A percentile compares a stretch with the other conserved stretches of the same genome.
These are phyloP conservation scores for Anthopleura xanthogrammica DNA, from an alignment of 92 coral and sea anemone species.

Conservation along the genomic window DNA sequence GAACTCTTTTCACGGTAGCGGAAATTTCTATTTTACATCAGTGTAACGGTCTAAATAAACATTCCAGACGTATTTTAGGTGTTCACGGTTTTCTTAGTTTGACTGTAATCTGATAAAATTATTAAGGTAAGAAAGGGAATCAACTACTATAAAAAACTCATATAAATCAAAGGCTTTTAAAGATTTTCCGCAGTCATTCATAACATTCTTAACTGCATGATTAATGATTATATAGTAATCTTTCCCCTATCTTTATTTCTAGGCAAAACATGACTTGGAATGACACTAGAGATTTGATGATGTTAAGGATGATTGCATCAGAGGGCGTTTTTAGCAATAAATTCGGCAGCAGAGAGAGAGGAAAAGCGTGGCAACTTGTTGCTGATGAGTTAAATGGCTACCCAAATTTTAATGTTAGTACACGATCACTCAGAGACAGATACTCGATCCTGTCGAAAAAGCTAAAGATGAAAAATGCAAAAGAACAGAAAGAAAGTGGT, in stretches of 20 bases:
- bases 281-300: background rate
- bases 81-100: no score
- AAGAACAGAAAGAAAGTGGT: conserved; percentile 22
- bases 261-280: background rate
- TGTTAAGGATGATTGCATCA: background rate
- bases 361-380: background rate
- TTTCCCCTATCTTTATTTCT: background rate
- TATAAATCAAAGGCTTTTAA: no score
- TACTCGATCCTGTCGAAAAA: background rate
- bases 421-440: background rate
- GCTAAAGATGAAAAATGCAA: conserved; percentile 1
- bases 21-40: no score
- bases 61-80: no score
- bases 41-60: no score
- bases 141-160: no score
- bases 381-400: background rate
- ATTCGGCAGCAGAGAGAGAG: conserved; percentile 1
- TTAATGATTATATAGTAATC: background rate
- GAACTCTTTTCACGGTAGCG: no score
- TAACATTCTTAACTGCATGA: no score
- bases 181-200: background rate
- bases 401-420: background rate
- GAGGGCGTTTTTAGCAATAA: background rate
- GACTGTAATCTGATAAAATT: no score
- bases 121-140: no score